Percentiles rank a stretch among this genome's conserved stretches.
These are phyloP conservation scores for Danionella dracula DNA, from an alignment of 2,797 vertebrate genomes.

Conservation along the genomic window DNA sequence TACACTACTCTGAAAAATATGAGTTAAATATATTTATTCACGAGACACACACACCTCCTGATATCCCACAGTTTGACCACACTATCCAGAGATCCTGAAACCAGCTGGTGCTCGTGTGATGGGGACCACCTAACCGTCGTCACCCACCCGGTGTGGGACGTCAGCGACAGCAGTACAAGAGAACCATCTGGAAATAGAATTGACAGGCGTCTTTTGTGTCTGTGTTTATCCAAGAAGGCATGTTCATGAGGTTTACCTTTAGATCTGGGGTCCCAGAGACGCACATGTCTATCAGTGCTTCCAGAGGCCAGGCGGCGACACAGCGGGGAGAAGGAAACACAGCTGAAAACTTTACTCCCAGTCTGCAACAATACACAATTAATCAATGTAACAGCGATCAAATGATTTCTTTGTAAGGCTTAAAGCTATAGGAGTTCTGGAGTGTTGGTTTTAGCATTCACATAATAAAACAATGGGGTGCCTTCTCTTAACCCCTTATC, in stretches of 20 bases:
- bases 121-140: conserved; percentile 92
- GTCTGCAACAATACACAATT: conserved; percentile 62
- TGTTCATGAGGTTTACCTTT: conserved; percentile 71
- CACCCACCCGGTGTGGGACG: conserved; percentile 96
- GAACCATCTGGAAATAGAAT: conserved; percentile 78
- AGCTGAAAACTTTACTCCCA: conserved; percentile 95
- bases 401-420: no score
- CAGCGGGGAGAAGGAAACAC: conserved; percentile 85
- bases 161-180: conserved; percentile 86
- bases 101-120: conserved; percentile 85
- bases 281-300: conserved; percentile 88
- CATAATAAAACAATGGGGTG: no score
- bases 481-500: no score
- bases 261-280: conserved; percentile 91
- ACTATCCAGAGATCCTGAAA: conserved; percentile 94
- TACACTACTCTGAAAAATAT: no score
- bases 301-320: conserved; percentile 88
- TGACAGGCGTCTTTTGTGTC: not conserved
- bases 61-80: conserved; percentile 97
- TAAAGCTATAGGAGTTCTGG: no score
- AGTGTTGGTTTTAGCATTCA: no score
- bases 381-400: no score
- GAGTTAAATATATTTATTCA: no score
- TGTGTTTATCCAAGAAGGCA: not conserved
- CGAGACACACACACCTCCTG: conserved; percentile 88